A percentile compares a stretch with the other conserved stretches of the same genome.
Evolutionary conservation across 1,140 invertebrate species (phyloP).

Genomic region (Meloidogyne exigua): DNA sequence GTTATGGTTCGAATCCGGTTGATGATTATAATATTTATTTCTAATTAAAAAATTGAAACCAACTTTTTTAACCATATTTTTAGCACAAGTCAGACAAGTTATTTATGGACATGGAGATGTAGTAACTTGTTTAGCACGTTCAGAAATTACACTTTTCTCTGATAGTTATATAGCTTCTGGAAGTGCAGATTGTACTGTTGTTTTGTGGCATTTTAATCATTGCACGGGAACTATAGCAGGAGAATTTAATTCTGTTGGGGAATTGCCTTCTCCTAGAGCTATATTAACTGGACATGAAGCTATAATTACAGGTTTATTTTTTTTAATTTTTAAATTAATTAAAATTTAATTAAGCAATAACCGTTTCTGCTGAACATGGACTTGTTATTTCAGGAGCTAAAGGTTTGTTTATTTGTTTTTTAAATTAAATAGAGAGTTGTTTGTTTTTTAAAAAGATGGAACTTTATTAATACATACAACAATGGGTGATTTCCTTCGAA

Average conservation of each 20-base stretch:
- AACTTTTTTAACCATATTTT: conserved; percentile 55
- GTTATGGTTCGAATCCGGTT: too few relatives aligned
- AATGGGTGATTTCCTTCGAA: conserved; percentile 88
- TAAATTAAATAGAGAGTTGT: too few relatives aligned
- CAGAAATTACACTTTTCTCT: conserved; percentile 87
- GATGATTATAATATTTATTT: conserved; percentile 78
- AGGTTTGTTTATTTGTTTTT: conserved; percentile 52
- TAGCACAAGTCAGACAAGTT: conserved; percentile 94
- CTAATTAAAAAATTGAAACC: conserved; percentile 94
- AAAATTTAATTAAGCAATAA: conserved; percentile 71
- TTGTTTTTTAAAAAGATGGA: conserved; percentile 76
- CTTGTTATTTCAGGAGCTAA: conserved; percentile 84
- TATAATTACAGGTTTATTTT: conserved; percentile 73
- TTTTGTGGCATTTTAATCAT: conserved; percentile 97
- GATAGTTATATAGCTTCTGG: conserved; percentile 98
- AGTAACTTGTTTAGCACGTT: conserved; percentile 90
- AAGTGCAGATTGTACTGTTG: conserved; percentile 91
- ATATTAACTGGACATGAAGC: conserved; percentile 95
- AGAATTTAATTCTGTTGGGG: conserved; percentile 70
- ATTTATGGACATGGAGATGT: conserved; percentile 98
- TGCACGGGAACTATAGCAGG: conserved; percentile 89
- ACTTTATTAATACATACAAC: conserved; percentile 93
- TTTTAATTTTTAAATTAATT: background rate
- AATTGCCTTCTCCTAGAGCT: conserved; percentile 87
- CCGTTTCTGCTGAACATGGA: conserved; percentile 93